phyloP scores from a whole-genome alignment of 2,797 vertebrate species.

The Cryptoblepharus egeriae region DNA sequence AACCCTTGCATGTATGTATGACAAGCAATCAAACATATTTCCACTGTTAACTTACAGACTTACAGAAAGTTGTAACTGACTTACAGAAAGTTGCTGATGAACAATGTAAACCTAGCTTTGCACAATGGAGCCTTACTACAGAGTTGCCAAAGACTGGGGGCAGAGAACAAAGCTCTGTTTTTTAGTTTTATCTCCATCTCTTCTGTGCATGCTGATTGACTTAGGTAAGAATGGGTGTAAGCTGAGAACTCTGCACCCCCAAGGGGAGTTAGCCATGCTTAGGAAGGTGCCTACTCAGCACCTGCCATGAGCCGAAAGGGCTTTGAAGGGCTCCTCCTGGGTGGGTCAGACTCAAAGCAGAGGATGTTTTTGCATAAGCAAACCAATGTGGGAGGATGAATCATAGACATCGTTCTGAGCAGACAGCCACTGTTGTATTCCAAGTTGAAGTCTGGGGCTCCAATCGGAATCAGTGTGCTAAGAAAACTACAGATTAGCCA shows the following conservation, averaged over 20 bases:
- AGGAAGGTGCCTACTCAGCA: not conserved
- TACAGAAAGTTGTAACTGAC: too few species aligned
- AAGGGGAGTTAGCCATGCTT: not conserved
- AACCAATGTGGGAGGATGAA: not conserved
- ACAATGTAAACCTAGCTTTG: not conserved
- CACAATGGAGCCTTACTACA: not conserved
- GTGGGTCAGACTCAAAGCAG: slow-evolving; percentile 3
- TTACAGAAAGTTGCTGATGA: not conserved
- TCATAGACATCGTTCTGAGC: not conserved
- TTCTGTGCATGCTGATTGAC: not conserved
- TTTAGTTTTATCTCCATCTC: not conserved
- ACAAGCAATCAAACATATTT: too few species aligned
- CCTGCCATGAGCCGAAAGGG: not conserved
- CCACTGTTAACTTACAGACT: too few species aligned
- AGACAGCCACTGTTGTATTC: not conserved
- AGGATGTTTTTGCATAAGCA: not conserved
- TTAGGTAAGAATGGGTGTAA: not conserved
- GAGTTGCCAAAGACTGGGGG: not conserved
- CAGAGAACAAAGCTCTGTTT: not conserved
- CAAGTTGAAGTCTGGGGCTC: too few species aligned
- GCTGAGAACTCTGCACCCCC: not conserved
- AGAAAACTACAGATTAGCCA: not conserved
- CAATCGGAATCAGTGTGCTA: not conserved
- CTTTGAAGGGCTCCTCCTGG: not conserved
- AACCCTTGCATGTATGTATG: not conserved